phyloP scores from a whole-genome alignment of 2,888 invertebrate species.

The Orthonevra nobilis region DNA sequence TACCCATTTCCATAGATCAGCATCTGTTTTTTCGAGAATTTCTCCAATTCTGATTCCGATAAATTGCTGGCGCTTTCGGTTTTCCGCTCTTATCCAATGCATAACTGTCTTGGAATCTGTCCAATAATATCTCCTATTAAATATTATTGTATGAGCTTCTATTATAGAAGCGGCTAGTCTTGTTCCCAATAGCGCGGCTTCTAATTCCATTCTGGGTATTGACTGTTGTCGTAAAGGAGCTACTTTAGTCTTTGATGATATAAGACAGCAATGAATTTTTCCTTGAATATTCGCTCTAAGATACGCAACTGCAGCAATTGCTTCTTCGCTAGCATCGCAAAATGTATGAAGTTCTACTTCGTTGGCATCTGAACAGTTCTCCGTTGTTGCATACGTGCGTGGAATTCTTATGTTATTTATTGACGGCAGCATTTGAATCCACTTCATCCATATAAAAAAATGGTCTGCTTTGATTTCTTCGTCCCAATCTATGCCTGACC shows the following conservation, averaged over 20 bases:
- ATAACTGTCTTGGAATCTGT: constrained; percentile 38
- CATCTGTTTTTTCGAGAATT: constrained; percentile 71
- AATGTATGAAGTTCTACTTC: constrained; percentile 2
- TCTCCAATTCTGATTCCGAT: constrained; percentile 37
- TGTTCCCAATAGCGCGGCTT: constrained; percentile 26
- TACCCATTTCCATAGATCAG: constrained; percentile 57
- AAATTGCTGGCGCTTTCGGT: constrained; percentile 11
- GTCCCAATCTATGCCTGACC: constrained; percentile 19
- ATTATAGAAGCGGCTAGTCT: constrained; percentile 15
- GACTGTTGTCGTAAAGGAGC: too few species aligned
- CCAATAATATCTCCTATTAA: constrained; percentile 41
- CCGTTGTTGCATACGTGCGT: constrained; percentile 9
- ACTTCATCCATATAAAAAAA: constrained; percentile 11
- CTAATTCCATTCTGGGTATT: constrained; percentile 47
- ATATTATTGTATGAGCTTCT: constrained; percentile 12
- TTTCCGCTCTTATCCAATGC: constrained; percentile 6
- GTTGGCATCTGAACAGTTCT: background rate
- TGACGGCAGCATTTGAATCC: background rate
- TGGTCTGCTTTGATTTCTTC: constrained; percentile 17
- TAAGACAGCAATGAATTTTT: too few species aligned
- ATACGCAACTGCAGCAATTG: too few species aligned
- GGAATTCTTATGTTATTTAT: constrained; percentile 12
- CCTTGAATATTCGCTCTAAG: too few species aligned
- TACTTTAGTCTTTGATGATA: too few species aligned
- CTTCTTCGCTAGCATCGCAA: constrained; percentile 27